Conservation (phyloP, 2,888 invertebrate species). For the Rapana venosa region DNA sequence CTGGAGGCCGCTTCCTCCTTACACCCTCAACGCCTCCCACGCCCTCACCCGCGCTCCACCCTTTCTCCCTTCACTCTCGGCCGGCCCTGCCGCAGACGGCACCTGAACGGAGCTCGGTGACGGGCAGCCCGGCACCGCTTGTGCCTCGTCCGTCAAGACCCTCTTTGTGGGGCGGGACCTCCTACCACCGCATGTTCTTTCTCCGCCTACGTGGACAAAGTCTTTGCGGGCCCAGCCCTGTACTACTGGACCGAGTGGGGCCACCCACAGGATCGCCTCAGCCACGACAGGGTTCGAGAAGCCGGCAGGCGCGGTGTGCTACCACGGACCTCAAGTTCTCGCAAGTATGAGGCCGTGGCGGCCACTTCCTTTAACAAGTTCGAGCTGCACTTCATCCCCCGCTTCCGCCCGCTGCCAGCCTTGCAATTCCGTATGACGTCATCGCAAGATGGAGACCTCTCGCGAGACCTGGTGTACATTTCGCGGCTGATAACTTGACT, state of each 20-base stretch:
- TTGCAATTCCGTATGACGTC: conserved; percentile 51
- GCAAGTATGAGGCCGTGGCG: conserved; percentile 36
- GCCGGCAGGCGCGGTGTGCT: conserved; percentile 7
- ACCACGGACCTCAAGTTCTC: conserved; percentile 46
- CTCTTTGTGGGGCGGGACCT: conserved; percentile 54
- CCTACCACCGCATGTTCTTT: conserved; percentile 53
- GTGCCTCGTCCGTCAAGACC: conserved; percentile 39
- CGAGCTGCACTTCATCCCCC: conserved; percentile 51
- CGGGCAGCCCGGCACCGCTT: not conserved
- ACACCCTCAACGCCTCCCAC: conserved; percentile 29
- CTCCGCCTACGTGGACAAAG: conserved; percentile 55
- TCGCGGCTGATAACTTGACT: conserved; percentile 42
- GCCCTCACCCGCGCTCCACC: too few species aligned
- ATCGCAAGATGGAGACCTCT: conserved; percentile 53
- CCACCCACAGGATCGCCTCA: not conserved
- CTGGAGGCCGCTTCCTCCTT: conserved; percentile 45
- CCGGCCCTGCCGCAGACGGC: too few species aligned
- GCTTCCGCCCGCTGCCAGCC: conserved; percentile 49
- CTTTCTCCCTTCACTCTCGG: not conserved
- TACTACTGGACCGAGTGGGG: conserved; percentile 53
- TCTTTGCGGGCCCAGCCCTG: conserved; percentile 54
- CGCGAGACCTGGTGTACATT: conserved; percentile 48
- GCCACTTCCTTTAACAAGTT: conserved; percentile 6
- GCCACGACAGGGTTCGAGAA: not conserved
- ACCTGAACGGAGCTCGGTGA: not conserved